phyloP scores from a whole-genome alignment of 1,140 invertebrate genomes.

The Apis laboriosa region DNA sequence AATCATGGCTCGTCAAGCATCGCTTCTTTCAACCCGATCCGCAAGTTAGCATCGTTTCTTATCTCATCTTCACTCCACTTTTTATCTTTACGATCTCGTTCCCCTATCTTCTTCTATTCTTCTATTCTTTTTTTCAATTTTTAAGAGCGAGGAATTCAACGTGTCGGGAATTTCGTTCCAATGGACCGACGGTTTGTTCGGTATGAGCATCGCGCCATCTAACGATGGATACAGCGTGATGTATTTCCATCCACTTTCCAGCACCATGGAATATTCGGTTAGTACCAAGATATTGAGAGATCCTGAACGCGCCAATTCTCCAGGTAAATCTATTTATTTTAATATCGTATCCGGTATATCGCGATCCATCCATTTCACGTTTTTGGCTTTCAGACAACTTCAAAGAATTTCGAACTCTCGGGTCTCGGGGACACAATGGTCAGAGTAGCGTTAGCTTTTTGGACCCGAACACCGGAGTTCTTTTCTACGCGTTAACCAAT shows the following conservation, averaged over 20 bases:
- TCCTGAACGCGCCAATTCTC: constrained; percentile 77
- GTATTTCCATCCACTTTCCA: constrained; percentile 90
- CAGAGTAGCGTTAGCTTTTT: constrained; percentile 89
- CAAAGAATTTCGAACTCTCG: constrained; percentile 85
- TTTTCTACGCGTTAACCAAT: constrained; percentile 89
- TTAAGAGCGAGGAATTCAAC: constrained; percentile 84
- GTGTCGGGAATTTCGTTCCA: constrained; percentile 87
- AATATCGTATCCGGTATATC: neutral
- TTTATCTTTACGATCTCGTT: too few relatives aligned
- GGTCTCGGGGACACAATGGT: constrained; percentile 85
- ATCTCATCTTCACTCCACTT: neutral
- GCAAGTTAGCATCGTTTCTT: constrained; percentile 65
- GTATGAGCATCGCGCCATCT: constrained; percentile 84
- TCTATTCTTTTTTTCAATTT: neutral
- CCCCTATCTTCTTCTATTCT: too few relatives aligned
- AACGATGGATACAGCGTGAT: constrained; percentile 86
- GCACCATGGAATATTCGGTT: constrained; percentile 87
- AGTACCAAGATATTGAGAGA: constrained; percentile 85
- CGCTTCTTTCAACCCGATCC: constrained; percentile 88
- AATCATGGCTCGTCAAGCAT: constrained; percentile 87
- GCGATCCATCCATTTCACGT: neutral
- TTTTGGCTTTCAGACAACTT: constrained; percentile 79
- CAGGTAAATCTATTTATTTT: constrained; percentile 61
- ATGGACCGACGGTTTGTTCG: constrained; percentile 89
- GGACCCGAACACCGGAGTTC: constrained; percentile 86